Evolutionary conservation across 1,140 invertebrate genomes (phyloP).

Genomic region (Drosophila insularis): DNA sequence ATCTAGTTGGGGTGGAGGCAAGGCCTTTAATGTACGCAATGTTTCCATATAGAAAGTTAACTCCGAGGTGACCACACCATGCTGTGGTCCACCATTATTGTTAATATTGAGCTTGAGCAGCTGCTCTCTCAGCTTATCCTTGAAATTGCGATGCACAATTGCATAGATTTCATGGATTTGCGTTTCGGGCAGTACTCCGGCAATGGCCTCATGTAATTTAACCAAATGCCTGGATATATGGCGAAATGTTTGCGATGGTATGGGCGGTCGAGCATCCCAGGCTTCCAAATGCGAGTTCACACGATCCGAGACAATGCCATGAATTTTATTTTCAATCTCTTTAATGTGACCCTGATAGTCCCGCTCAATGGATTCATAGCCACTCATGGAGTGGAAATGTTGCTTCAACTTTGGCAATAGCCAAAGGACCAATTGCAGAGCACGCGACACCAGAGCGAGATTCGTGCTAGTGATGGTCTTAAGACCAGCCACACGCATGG

Average conservation of each 20-base stretch:
- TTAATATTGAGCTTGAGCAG: constrained; percentile 93
- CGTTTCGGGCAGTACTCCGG: constrained; percentile 88
- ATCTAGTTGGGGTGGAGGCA: constrained; percentile 88
- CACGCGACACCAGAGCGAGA: constrained; percentile 95
- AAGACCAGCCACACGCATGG: constrained; percentile 95
- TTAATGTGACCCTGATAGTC: constrained; percentile 94
- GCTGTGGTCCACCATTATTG: constrained; percentile 97
- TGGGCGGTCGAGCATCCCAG: constrained; percentile 97
- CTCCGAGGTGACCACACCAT: constrained; percentile 97
- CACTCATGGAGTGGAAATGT: constrained; percentile 85
- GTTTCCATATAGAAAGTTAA: constrained; percentile 97
- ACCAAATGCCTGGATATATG: constrained; percentile 95
- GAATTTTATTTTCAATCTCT: constrained; percentile 95
- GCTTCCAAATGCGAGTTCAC: constrained; percentile 88
- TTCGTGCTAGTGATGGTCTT: constrained; percentile 98
- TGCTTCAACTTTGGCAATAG: constrained; percentile 87
- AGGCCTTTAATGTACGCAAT: constrained; percentile 91
- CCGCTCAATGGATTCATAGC: constrained; percentile 87
- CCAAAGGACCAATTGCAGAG: constrained; percentile 91
- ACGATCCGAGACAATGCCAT: constrained; percentile 93
- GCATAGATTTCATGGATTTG: constrained; percentile 90
- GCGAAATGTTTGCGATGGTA: constrained; percentile 96
- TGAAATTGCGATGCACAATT: constrained; percentile 93
- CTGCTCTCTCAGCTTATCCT: constrained; percentile 92
- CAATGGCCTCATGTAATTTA: constrained; percentile 96